phyloP scores from a whole-genome alignment of 2,888 invertebrate species.

The Cephus sareptanus region DNA sequence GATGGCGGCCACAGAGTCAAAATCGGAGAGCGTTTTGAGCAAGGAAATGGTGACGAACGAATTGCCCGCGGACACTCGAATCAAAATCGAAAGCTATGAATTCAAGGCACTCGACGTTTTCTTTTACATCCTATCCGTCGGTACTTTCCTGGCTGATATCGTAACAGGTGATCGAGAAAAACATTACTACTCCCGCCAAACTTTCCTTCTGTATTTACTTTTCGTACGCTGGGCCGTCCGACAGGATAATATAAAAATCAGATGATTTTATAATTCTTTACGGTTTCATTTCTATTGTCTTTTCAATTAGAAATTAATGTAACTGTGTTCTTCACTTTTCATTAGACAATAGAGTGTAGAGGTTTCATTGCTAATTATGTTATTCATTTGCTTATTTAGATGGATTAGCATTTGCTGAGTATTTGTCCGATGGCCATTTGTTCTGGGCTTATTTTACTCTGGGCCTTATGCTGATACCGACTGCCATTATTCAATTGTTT shows the following conservation, averaged over 20 bases:
- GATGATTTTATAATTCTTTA: neutral
- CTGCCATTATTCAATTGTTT: slow-evolving; percentile 71
- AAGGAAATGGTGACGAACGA: slow-evolving; percentile 35
- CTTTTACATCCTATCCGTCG: slow-evolving; percentile 68
- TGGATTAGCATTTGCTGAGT: slow-evolving; percentile 70
- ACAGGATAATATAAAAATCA: neutral
- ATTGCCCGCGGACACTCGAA: slow-evolving; percentile 30
- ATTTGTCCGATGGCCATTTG: slow-evolving; percentile 69
- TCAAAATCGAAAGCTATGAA: slow-evolving; percentile 39
- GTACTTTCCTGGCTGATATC: slow-evolving; percentile 71
- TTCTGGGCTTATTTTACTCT: slow-evolving; percentile 71
- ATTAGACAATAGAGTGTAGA: neutral
- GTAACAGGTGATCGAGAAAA: slow-evolving; percentile 69
- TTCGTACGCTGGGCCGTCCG: slow-evolving; percentile 11
- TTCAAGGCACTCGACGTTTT: slow-evolving; percentile 42
- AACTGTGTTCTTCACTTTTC: too few relatives aligned
- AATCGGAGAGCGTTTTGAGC: slow-evolving; percentile 36
- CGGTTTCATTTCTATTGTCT: neutral
- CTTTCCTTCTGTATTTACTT: slow-evolving; percentile 13
- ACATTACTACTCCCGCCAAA: slow-evolving; percentile 19
- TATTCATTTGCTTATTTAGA: slow-evolving; percentile 64
- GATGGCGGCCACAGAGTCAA: slow-evolving; percentile 49
- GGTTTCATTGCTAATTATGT: slow-evolving; percentile 10
- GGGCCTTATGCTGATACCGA: slow-evolving; percentile 70
- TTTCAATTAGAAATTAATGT: neutral